Evolutionary conservation across 2,888 invertebrate species (phyloP).

Genomic region (Drosophila pegasa): DNA sequence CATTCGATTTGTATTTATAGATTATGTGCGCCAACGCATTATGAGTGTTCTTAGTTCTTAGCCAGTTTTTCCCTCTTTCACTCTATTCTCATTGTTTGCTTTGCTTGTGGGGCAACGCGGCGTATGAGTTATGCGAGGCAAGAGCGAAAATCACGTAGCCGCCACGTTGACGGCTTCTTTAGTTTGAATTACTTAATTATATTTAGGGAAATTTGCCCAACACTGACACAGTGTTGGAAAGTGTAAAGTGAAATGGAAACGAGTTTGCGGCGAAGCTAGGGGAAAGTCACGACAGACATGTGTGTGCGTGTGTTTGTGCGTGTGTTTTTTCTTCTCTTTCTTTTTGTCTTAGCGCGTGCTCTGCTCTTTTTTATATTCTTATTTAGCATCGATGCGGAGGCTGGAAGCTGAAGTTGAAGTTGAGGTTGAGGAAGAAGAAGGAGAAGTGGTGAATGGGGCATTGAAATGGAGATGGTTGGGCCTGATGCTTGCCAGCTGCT

Average conservation of each 20-base stretch:
- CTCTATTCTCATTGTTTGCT: background rate
- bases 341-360: constrained; percentile 10
- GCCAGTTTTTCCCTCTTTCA: background rate
- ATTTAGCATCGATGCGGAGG: background rate
- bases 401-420: background rate
- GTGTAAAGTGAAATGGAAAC: background rate
- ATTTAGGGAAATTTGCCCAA: background rate
- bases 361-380: constrained; percentile 19
- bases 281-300: background rate
- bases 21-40: constrained; percentile 2
- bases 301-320: background rate
- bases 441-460: background rate
- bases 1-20: constrained; percentile 1
- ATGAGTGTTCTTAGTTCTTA: background rate
- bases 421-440: background rate
- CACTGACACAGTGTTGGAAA: constrained; percentile 3
- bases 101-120: background rate
- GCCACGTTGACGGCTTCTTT: background rate
- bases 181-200: background rate
- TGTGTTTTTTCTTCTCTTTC: constrained; percentile 12
- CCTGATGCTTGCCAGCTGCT: constrained; percentile 46
- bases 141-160: background rate
- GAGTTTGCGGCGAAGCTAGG: background rate
- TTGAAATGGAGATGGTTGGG: background rate
- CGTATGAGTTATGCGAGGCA: constrained; percentile 1